Base-by-base conservation (phyloP, 37 sponge, comb jelly and placozoan genomes). In the Geodia barretti region DNA sequence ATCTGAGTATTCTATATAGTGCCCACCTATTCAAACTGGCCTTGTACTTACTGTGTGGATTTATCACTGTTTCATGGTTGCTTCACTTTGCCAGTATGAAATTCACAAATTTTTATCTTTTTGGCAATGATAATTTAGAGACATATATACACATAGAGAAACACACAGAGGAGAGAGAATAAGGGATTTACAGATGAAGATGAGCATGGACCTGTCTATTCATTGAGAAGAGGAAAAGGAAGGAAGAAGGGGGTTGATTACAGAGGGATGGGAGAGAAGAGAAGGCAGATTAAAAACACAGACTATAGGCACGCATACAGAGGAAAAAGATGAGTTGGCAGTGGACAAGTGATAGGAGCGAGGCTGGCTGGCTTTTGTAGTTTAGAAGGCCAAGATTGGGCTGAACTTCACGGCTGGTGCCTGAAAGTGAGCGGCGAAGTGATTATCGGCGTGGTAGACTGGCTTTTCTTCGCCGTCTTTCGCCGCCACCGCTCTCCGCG, bases 301-400 rank as follows among this genome's bases (percentile, higher is more conserved):
- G 35, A 79, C 54, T 32, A 29, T 29, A 79, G 3, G 37, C 23
- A 33, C 20, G 20, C 31, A 79, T 79, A 79, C 8, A 26, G 19
- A 2, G 7, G 38, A 17, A 64, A 1, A 77, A 31, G 40, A 62
- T 54, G 66, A 60, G 78, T 24, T 61, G 20, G 38, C 21, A 7
- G n/a, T 36, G 60, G 28, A 9, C 62, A 32, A 35, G 64, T 33
- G 63, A 63, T 47, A 62, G 35, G n/a, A 70, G 71, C 39, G 35
- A 36, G 71, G 36, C 36, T 38, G 41, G 2, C 39, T 76, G n/a
- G n/a, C n/a, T n/a, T n/a, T n/a, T n/a, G n/a, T n/a, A n/a, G n/a
- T n/a, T n/a, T 43, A 85, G 64, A 70, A 85, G n/a, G 86, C 86
- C 26, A 85, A 40, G 41, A 85, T 76, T 60, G 86, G 79, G 30